Evolutionary conservation across 2,888 invertebrate species (phyloP).

Genomic region (Biston stratarius): DNA sequence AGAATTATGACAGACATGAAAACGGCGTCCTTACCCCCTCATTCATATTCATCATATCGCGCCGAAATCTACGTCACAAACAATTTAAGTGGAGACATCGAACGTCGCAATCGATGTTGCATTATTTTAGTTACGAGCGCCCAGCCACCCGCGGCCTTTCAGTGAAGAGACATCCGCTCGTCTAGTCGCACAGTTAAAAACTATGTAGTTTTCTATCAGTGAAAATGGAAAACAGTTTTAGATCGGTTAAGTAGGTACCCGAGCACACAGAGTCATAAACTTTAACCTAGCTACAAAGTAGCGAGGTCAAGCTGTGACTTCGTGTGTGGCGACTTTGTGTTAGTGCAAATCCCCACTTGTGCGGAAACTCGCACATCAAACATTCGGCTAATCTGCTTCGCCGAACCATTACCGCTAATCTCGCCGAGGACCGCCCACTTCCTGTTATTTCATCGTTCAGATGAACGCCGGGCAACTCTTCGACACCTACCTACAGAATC

Average conservation of each 20-base stretch:
- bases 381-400: conserved; percentile 8
- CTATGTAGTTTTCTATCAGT: too few relatives aligned
- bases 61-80: background rate
- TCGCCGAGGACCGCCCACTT: conserved; percentile 5
- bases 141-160: too few relatives aligned
- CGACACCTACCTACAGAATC: background rate
- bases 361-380: conserved; percentile 9
- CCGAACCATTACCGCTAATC: conserved; percentile 25
- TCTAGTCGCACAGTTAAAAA: too few relatives aligned
- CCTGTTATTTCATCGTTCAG: background rate
- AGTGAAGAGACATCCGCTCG: too few relatives aligned
- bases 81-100: background rate
- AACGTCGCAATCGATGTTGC: too few relatives aligned
- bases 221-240: too few relatives aligned
- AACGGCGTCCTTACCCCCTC: background rate
- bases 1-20: background rate
- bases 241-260: too few relatives aligned
- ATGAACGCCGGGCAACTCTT: background rate
- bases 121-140: too few relatives aligned
- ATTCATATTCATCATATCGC: background rate
- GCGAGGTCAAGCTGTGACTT: too few relatives aligned
- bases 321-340: too few relatives aligned
- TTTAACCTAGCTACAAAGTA: too few relatives aligned
- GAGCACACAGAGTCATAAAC: too few relatives aligned
- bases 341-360: conserved; percentile 1